Evolutionary conservation across 2,113 vertebrate species (phyloP).

Genomic region (Butorides virescens): DNA sequence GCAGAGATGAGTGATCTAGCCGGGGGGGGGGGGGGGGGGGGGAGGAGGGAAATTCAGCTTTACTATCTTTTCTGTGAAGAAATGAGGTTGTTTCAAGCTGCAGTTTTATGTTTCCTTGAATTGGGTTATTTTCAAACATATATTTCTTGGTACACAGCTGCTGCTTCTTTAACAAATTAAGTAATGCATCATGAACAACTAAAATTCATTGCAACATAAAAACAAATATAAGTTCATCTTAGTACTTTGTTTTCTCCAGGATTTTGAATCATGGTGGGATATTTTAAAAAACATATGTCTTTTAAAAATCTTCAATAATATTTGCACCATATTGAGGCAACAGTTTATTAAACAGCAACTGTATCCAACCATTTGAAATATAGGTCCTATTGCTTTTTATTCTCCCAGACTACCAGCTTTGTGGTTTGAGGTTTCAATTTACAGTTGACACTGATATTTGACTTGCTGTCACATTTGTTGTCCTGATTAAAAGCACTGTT

Average conservation of each 20-base stretch:
- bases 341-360: slow-evolving; percentile 45
- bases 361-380: slow-evolving; percentile 28
- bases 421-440: slow-evolving; percentile 58
- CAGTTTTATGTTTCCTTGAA: not conserved
- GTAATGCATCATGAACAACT: slow-evolving; percentile 25
- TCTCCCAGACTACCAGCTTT: slow-evolving; percentile 16
- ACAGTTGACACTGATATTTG: slow-evolving; percentile 26
- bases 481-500: slow-evolving; percentile 45
- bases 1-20: not conserved
- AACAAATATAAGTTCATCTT: slow-evolving; percentile 58
- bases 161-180: slow-evolving; percentile 33
- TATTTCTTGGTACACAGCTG: slow-evolving; percentile 20
- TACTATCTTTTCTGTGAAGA: not conserved
- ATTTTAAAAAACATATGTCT: slow-evolving; percentile 27
- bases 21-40: no score
- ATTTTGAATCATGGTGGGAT: slow-evolving; percentile 12
- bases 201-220: slow-evolving; percentile 55
- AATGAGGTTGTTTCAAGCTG: slow-evolving; percentile 2
- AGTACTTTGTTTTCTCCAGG: slow-evolving; percentile 26
- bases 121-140: not conserved
- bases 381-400: slow-evolving; percentile 31
- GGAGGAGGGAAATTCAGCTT: not conserved
- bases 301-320: slow-evolving; percentile 61
- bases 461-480: slow-evolving; percentile 49
- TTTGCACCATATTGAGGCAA: slow-evolving; percentile 1